These are phyloP conservation scores for Falcaria lacertinaria DNA, from an alignment of 2,888 invertebrate genomes.

Conservation along the genomic window DNA sequence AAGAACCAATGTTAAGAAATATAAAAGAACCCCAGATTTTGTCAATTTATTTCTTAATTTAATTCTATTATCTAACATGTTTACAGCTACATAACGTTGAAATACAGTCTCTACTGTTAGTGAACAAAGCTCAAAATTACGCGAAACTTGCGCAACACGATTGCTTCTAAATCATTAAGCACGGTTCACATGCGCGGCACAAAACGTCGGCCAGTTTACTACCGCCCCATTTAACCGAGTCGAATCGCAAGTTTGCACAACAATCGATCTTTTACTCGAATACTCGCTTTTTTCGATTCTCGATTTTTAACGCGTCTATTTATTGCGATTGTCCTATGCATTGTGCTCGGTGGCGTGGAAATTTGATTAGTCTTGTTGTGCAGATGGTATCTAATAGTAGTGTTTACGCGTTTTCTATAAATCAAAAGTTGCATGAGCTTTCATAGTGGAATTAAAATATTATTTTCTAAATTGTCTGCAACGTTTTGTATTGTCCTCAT, in stretches of 20 bases:
- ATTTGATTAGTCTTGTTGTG: slow-evolving; percentile 67
- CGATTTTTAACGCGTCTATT: slow-evolving; percentile 65
- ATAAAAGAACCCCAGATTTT: too few species aligned
- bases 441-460: not conserved
- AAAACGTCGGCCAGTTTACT: slow-evolving; percentile 56
- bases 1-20: too few species aligned
- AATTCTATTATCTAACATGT: not conserved
- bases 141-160: slow-evolving; percentile 4
- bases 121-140: slow-evolving; percentile 10
- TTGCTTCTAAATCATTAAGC: slow-evolving; percentile 73
- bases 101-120: not conserved
- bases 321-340: slow-evolving; percentile 49
- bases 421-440: slow-evolving; percentile 32
- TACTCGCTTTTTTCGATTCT: slow-evolving; percentile 59
- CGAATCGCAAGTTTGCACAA: slow-evolving; percentile 76
- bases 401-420: slow-evolving; percentile 56
- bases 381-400: slow-evolving; percentile 56
- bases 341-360: slow-evolving; percentile 65
- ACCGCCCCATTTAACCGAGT: slow-evolving; percentile 72
- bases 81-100: not conserved
- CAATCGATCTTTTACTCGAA: slow-evolving; percentile 73
- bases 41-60: not conserved
- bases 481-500: too few species aligned
- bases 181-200: slow-evolving; percentile 60
- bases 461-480: not conserved